These are phyloP conservation scores for Machimus atricapillus DNA, from an alignment of 2,888 invertebrate genomes.

Conservation along the genomic window DNA sequence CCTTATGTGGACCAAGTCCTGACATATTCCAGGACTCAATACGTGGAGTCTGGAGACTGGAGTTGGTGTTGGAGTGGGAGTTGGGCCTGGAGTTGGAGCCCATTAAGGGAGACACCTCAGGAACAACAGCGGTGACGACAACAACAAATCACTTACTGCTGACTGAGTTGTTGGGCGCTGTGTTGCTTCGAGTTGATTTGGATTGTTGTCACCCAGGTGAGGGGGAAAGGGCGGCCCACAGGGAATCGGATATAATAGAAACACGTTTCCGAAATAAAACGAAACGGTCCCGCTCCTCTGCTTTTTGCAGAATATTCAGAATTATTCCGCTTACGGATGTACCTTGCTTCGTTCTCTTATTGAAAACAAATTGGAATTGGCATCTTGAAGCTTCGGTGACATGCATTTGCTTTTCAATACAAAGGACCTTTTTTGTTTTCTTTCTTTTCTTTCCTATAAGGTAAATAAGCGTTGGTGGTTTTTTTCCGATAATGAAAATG, in stretches of 20 bases:
- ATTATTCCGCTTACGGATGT: not conserved
- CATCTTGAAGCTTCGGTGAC: not conserved
- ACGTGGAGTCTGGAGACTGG: not conserved
- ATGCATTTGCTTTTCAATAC: not conserved
- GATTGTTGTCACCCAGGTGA: not conserved
- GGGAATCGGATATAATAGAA: not conserved
- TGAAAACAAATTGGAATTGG: not conserved
- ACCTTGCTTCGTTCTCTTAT: not conserved
- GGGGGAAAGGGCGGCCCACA: not conserved
- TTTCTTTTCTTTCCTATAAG: not conserved
- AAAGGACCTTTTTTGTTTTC: not conserved
- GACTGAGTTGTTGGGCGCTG: not conserved
- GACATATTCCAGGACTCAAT: not conserved
- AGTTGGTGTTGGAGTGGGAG: not conserved
- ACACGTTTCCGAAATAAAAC: slow-evolving; percentile 27
- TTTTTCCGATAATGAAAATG: not conserved
- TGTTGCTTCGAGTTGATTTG: not conserved
- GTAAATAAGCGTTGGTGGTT: not conserved
- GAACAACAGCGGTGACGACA: not conserved
- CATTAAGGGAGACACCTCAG: not conserved
- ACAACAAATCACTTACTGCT: not conserved
- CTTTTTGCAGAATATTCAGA: not conserved
- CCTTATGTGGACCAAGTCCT: not conserved
- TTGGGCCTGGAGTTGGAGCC: not conserved
- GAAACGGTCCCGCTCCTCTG: not conserved